Conservation (phyloP, 2,797 vertebrate genomes). For the Tachyglossus aculeatus region DNA sequence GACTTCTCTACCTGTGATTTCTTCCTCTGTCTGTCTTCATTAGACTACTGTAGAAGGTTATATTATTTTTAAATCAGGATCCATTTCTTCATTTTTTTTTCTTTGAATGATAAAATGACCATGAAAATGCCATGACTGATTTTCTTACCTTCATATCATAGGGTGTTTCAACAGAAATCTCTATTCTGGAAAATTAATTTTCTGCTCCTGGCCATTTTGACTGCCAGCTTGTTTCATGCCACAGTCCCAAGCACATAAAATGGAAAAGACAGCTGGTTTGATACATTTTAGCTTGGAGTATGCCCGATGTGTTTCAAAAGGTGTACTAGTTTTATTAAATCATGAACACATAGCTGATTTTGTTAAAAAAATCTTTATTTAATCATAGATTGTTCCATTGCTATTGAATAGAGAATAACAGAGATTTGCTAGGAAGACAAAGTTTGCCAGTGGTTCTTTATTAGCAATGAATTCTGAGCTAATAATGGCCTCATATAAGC, state of each 20-base stretch:
- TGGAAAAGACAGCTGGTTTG: conserved; percentile 17
- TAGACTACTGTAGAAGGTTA: not conserved
- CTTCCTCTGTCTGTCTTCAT: no score
- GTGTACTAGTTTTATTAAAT: not conserved
- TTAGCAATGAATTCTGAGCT: no score
- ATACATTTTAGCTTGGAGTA: not conserved
- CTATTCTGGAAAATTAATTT: not conserved
- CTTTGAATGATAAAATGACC: no score
- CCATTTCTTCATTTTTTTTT: no score
- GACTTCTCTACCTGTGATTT: no score
- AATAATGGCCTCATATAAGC: no score
- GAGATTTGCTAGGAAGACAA: no score
- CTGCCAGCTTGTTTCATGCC: conserved; percentile 13
- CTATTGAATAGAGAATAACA: no score
- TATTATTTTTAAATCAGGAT: no score
- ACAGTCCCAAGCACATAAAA: not conserved
- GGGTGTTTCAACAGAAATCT: not conserved
- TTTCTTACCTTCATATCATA: conserved; percentile 4
- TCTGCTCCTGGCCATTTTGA: not conserved
- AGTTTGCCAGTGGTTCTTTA: no score
- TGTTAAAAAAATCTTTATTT: not conserved
- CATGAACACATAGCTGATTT: no score
- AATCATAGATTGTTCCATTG: no score
- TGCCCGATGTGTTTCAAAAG: not conserved
- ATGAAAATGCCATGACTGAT: not conserved